These are phyloP conservation scores for Monoplex corrugatus DNA, from an alignment of 2,888 invertebrate species.

Conservation along the genomic window DNA sequence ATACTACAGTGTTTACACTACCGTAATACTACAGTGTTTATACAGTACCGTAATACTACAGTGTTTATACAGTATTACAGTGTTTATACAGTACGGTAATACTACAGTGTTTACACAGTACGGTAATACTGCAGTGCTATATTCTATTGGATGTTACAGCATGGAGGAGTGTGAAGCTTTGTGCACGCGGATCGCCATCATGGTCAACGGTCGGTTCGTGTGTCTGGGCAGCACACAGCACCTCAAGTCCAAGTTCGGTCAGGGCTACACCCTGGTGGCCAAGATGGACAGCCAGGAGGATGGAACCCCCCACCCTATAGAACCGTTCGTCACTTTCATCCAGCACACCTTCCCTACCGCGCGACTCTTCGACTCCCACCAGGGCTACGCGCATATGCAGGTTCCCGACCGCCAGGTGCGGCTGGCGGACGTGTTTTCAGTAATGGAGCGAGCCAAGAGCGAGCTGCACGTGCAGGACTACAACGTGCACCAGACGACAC, in stretches of 20 bases:
- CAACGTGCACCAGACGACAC: constrained; percentile 81
- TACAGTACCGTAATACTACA: no score
- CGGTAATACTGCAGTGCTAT: no score
- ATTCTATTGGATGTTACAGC: constrained; percentile 70
- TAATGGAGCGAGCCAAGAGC: constrained; percentile 77
- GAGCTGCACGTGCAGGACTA: constrained; percentile 78
- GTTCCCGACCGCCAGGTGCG: constrained; percentile 71
- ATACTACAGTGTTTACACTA: no score
- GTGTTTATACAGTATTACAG: no score
- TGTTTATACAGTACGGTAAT: no score
- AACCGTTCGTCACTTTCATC: constrained; percentile 47
- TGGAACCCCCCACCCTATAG: constrained; percentile 47
- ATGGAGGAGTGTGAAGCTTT: constrained; percentile 82
- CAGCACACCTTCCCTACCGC: constrained; percentile 42
- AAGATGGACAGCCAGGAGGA: constrained; percentile 74
- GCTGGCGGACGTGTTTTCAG: constrained; percentile 78
- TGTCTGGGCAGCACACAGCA: constrained; percentile 82
- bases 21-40: no score
- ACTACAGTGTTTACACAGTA: no score
- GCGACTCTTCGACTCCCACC: constrained; percentile 55
- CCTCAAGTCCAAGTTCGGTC: constrained; percentile 84
- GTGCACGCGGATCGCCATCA: constrained; percentile 82
- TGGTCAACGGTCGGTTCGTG: constrained; percentile 82
- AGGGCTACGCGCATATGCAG: constrained; percentile 57
- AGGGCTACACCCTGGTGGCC: constrained; percentile 86